phyloP scores from a whole-genome alignment of 2,797 vertebrate species.

The Tapera naevia region DNA sequence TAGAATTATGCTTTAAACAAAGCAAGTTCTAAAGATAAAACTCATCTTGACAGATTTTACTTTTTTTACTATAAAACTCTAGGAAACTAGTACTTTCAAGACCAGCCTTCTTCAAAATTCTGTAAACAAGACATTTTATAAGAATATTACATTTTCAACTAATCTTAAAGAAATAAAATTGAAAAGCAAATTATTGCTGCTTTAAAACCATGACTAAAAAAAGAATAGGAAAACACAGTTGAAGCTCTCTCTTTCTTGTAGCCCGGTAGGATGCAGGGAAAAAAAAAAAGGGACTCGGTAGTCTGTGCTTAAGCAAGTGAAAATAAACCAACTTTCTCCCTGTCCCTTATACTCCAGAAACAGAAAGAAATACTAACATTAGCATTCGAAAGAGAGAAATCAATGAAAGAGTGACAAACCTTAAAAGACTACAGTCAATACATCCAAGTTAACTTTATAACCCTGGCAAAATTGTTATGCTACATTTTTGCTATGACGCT shows the following conservation, averaged over 20 bases:
- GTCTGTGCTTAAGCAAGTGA: background rate
- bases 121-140: background rate
- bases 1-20: background rate
- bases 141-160: background rate
- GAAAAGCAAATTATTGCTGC: background rate
- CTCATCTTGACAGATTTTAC: background rate
- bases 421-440: background rate
- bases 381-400: background rate
- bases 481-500: background rate
- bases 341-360: background rate
- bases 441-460: background rate
- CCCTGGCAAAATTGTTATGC: background rate
- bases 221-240: background rate
- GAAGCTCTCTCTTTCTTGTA: background rate
- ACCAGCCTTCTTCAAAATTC: background rate
- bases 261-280: background rate
- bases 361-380: background rate
- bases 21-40: background rate
- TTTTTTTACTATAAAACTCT: background rate
- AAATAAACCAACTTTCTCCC: background rate
- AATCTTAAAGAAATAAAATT: background rate
- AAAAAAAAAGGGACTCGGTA: background rate
- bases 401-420: background rate
- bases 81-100: background rate
- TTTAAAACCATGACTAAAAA: background rate